Evolutionary conservation across 2,797 vertebrate genomes (phyloP).

Genomic region (Myripristis murdjan): DNA sequence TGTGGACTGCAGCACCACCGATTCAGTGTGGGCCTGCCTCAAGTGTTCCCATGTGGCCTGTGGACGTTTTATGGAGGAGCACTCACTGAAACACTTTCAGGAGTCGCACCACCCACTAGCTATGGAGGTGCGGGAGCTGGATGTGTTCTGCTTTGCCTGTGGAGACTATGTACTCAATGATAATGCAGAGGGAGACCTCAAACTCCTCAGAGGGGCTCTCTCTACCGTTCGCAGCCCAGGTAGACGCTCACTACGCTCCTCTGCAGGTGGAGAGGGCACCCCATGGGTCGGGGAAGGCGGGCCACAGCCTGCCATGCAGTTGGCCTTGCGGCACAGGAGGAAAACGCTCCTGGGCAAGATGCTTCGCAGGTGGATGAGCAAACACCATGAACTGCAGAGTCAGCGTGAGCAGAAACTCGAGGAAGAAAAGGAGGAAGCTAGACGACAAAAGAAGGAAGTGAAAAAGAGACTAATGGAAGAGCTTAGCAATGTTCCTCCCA

Average conservation of each 20-base stretch:
- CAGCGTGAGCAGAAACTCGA: conserved; percentile 88
- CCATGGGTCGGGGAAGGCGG: conserved; percentile 80
- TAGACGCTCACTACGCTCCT: conserved; percentile 92
- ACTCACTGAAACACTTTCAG: conserved; percentile 94
- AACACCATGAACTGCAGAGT: conserved; percentile 86
- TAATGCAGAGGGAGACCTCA: conserved; percentile 96
- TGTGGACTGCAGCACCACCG: conserved; percentile 93
- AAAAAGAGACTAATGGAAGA: conserved; percentile 95
- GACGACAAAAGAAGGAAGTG: conserved; percentile 91
- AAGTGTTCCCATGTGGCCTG: conserved; percentile 99
- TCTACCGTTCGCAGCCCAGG: conserved; percentile 90
- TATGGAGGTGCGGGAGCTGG: conserved; percentile 97
- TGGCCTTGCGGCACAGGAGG: conserved; percentile 93
- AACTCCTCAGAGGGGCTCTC: conserved; percentile 94
- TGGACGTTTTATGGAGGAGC: conserved; percentile 95
- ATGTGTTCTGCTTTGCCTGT: conserved; percentile 97
- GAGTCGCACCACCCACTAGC: conserved; percentile 93
- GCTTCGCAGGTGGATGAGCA: conserved; percentile 88
- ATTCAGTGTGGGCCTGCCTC: conserved; percentile 98
- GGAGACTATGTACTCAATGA: conserved; percentile 98
- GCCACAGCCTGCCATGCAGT: conserved; percentile 90
- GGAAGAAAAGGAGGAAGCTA: conserved; percentile 89
- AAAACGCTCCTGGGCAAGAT: conserved; percentile 90
- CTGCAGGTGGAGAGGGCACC: conserved; percentile 78
- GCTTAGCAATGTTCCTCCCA: conserved; percentile 91